These are phyloP conservation scores for Malurus cyaneus DNA, from an alignment of 2,113 vertebrate genomes.

Conservation along the genomic window DNA sequence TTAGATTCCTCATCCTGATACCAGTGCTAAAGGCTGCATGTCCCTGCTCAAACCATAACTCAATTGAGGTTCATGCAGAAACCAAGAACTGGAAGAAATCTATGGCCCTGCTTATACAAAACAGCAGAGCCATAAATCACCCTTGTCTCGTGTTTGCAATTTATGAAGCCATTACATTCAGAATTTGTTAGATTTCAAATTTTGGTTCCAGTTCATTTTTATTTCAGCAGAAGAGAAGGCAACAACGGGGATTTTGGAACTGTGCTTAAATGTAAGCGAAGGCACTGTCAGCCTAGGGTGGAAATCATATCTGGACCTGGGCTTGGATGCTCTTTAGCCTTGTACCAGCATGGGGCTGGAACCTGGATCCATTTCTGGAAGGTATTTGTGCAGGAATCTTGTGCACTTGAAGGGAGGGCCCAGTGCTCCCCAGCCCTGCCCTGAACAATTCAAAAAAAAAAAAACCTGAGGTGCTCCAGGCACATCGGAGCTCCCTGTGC, in stretches of 20 bases:
- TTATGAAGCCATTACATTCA: slow-evolving; percentile 6
- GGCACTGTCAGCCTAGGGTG: background rate
- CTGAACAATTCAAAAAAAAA: background rate
- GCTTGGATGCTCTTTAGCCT: accelerated
- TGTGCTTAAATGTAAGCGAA: background rate
- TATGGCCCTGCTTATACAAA: slow-evolving; percentile 34
- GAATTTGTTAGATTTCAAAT: slow-evolving; percentile 20
- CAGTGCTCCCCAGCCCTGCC: background rate
- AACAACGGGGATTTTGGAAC: background rate
- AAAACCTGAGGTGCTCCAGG: background rate
- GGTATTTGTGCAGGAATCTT: background rate
- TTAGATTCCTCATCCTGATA: slow-evolving; percentile 28
- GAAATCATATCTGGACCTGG: background rate
- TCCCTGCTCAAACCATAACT: slow-evolving; percentile 31
- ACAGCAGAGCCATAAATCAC: slow-evolving; percentile 28
- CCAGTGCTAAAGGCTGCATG: slow-evolving; percentile 37
- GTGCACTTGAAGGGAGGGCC: background rate
- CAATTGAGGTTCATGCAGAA: slow-evolving; percentile 41
- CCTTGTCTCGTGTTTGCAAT: background rate
- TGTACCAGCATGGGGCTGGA: background rate
- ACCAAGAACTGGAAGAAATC: slow-evolving; percentile 54
- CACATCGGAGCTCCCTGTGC: background rate
- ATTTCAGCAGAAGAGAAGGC: background rate
- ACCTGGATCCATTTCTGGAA: background rate
- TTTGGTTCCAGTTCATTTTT: slow-evolving; percentile 9